A percentile compares a stretch with the other conserved stretches of the same genome.
Evolutionary conservation across 1,140 invertebrate species (phyloP).

Genomic region (Colletes gigas): DNA sequence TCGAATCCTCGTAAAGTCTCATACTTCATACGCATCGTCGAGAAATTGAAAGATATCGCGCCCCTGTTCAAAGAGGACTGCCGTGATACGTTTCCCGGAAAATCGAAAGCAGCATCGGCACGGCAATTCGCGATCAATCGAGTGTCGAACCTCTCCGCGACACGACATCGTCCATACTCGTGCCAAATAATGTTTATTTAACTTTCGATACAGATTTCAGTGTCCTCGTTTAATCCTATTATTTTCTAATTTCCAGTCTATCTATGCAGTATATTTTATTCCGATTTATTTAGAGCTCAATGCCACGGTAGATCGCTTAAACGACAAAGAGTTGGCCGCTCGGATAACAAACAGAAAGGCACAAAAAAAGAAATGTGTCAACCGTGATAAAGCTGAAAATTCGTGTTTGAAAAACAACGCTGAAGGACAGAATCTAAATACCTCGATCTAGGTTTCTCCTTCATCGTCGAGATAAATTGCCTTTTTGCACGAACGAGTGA

Average conservation of each 20-base stretch:
- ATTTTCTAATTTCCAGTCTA: too few relatives aligned
- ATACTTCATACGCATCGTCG: conserved; percentile 69
- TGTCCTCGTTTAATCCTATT: too few relatives aligned
- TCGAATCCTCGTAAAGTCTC: conserved; percentile 69
- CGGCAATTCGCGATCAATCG: too few relatives aligned
- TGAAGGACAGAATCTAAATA: conserved; percentile 25
- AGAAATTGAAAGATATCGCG: conserved; percentile 73
- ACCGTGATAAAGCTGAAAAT: not conserved
- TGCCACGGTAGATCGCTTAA: too few relatives aligned
- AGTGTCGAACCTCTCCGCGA: too few relatives aligned
- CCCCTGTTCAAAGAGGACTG: conserved; percentile 5
- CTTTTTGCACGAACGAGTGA: conserved; percentile 36
- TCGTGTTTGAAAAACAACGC: not conserved
- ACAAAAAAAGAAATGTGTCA: not conserved
- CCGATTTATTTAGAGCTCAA: too few relatives aligned
- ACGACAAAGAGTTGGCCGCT: not conserved
- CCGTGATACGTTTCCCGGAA: conserved; percentile 15
- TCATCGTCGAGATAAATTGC: conserved; percentile 37
- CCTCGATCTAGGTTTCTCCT: not conserved
- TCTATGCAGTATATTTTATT: too few relatives aligned
- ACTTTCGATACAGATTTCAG: too few relatives aligned
- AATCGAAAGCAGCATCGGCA: conserved; percentile 30
- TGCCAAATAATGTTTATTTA: too few relatives aligned
- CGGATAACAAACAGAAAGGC: not conserved
- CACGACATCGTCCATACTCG: too few relatives aligned